Evolutionary conservation across 2,888 invertebrate species (phyloP).

Genomic region (Congeria kusceri): DNA sequence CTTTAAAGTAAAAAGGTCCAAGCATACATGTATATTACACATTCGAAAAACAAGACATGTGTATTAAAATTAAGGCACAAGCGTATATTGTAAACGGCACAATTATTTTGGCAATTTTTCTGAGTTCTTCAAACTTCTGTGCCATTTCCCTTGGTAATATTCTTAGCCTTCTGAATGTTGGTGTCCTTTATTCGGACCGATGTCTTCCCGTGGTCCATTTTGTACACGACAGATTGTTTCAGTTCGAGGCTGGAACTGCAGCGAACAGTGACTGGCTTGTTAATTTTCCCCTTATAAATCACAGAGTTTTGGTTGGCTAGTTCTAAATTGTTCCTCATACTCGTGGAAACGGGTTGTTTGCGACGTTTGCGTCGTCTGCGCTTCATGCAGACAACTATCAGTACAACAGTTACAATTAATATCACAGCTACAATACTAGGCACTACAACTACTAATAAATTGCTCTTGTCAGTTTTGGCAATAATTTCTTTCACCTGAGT

Average conservation of each 20-base stretch:
- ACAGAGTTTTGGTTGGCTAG: slow-evolving; percentile 67
- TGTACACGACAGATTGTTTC: slow-evolving; percentile 59
- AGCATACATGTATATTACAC: no score
- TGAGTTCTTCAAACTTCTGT: slow-evolving; percentile 73
- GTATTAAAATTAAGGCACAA: no score
- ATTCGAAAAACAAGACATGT: no score
- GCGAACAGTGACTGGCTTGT: slow-evolving; percentile 52
- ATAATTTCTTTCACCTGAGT: slow-evolving; percentile 41
- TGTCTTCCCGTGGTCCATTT: slow-evolving; percentile 60
- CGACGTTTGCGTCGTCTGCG: slow-evolving; percentile 51
- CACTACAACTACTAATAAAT: slow-evolving; percentile 47
- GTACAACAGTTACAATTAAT: slow-evolving; percentile 8
- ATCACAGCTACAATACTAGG: slow-evolving; percentile 55
- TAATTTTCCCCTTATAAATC: slow-evolving; percentile 55
- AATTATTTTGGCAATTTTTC: no score
- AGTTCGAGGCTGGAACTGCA: slow-evolving; percentile 59
- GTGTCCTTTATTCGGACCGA: slow-evolving; percentile 66
- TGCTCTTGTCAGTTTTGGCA: slow-evolving; percentile 17
- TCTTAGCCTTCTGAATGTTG: slow-evolving; percentile 65
- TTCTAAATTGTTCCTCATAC: slow-evolving; percentile 65
- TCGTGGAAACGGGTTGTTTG: slow-evolving; percentile 29
- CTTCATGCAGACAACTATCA: slow-evolving; percentile 52
- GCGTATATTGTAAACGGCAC: no score
- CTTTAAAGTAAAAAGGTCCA: no score
- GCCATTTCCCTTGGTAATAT: slow-evolving; percentile 59